Evolutionary conservation across 2,113 vertebrate species (phyloP).

Genomic region (Argyrosomus japonicus): DNA sequence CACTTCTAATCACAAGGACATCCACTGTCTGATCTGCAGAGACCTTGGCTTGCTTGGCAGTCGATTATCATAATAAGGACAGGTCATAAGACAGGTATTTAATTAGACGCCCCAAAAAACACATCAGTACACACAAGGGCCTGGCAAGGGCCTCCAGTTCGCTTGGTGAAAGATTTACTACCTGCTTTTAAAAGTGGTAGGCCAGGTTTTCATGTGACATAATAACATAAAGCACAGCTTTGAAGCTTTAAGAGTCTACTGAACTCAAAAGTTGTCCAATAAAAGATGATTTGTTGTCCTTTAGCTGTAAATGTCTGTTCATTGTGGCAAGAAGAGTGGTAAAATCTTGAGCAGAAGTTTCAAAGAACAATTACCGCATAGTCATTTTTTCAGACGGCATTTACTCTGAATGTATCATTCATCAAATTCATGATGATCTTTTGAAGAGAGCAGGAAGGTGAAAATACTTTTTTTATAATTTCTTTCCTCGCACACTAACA

Average conservation of each 20-base stretch:
- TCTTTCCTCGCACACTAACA: neutral
- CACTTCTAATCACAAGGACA: conserved; percentile 78
- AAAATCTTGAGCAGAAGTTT: neutral
- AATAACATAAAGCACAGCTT: neutral
- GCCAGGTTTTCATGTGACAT: conserved; percentile 5
- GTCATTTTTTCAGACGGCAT: neutral
- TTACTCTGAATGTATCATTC: conserved; percentile 13
- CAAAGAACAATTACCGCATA: neutral
- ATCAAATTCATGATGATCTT: neutral
- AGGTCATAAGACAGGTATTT: conserved; percentile 73
- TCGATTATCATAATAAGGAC: conserved; percentile 79
- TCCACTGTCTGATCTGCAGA: conserved; percentile 61
- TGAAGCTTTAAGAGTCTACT: conserved; percentile 1
- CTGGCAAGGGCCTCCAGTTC: conserved; percentile 9
- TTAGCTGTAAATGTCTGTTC: conserved; percentile 11
- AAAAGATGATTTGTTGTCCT: conserved; percentile 32
- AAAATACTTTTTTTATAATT: neutral
- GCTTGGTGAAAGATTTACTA: conserved; percentile 21
- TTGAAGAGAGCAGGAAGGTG: neutral
- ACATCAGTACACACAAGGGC: conserved; percentile 38
- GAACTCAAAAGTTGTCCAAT: conserved; percentile 15
- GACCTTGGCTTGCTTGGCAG: conserved; percentile 49
- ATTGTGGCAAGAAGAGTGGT: neutral
- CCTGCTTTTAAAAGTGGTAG: conserved; percentile 7
- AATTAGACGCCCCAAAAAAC: conserved; percentile 69